Evolutionary conservation across 2,888 invertebrate species (phyloP).

Genomic region (Heliconius cydno): DNA sequence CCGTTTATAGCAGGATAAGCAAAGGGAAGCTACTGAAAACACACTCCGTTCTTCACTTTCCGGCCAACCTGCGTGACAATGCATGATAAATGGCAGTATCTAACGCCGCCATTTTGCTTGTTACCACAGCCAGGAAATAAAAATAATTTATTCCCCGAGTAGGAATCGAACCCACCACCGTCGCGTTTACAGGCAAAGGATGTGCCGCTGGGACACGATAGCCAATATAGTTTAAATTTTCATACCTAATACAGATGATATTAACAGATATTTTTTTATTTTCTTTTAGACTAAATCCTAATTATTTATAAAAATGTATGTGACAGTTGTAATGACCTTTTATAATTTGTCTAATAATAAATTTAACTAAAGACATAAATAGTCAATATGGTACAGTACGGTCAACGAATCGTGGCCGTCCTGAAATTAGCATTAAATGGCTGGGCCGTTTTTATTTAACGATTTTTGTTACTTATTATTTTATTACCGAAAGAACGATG

Average conservation of each 20-base stretch:
- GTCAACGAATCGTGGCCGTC: no score
- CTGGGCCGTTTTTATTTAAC: no score
- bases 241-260: background rate
- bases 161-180: no score
- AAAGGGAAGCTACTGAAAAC: background rate
- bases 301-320: slow-evolving; percentile 1
- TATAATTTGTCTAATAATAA: slow-evolving; percentile 6
- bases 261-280: slow-evolving; percentile 1
- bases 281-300: background rate
- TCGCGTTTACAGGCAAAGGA: no score
- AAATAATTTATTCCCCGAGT: no score
- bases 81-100: background rate
- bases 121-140: background rate
- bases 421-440: no score
- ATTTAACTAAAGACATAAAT: background rate
- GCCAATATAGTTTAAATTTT: background rate
- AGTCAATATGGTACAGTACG: background rate
- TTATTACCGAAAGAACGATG: no score
- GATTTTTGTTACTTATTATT: no score
- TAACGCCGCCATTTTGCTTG: background rate
- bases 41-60: background rate
- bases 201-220: no score
- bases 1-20: slow-evolving; percentile 5
- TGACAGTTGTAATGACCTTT: background rate
- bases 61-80: background rate